A percentile compares a stretch with the other conserved stretches of the same genome.
phyloP scores from a whole-genome alignment of 1,140 invertebrate species.

The Atopsyche davidsoni region DNA sequence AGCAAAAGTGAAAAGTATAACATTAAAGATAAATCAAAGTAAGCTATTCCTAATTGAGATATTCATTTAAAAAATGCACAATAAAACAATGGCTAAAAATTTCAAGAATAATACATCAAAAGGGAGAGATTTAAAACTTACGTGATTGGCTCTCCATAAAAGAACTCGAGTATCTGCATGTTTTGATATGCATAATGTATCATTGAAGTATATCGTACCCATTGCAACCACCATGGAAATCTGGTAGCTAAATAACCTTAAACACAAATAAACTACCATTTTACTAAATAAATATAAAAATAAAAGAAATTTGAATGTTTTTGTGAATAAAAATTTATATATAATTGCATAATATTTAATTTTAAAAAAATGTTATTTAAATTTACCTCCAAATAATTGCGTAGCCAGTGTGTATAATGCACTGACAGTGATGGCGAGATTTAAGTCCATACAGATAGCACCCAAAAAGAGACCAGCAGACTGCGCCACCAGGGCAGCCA shows the following conservation, averaged over 20 bases:
- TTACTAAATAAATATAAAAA: constrained; percentile 2
- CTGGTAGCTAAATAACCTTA: constrained; percentile 64
- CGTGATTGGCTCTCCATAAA: constrained; percentile 62
- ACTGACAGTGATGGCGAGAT: constrained; percentile 73
- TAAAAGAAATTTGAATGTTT: neutral
- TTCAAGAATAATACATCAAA: too few relatives aligned
- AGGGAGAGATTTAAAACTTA: constrained; percentile 40
- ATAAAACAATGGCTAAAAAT: too few relatives aligned
- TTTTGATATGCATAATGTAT: constrained; percentile 82
- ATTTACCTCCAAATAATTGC: constrained; percentile 68
- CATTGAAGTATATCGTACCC: constrained; percentile 74
- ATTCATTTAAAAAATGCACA: too few relatives aligned
- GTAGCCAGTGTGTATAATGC: constrained; percentile 75
- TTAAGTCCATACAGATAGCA: constrained; percentile 73
- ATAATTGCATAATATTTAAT: neutral
- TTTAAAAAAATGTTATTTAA: neutral
- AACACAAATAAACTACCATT: too few relatives aligned
- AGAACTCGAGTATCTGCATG: constrained; percentile 80
- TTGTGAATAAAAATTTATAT: neutral
- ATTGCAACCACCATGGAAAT: constrained; percentile 71
- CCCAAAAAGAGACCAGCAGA: constrained; percentile 81
- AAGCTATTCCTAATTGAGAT: too few relatives aligned
- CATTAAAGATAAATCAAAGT: too few relatives aligned
- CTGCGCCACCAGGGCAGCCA: constrained; percentile 76
- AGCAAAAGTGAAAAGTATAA: too few relatives aligned